Conservation (phyloP, 2,888 invertebrate genomes). For the Hetaerina titia region DNA sequence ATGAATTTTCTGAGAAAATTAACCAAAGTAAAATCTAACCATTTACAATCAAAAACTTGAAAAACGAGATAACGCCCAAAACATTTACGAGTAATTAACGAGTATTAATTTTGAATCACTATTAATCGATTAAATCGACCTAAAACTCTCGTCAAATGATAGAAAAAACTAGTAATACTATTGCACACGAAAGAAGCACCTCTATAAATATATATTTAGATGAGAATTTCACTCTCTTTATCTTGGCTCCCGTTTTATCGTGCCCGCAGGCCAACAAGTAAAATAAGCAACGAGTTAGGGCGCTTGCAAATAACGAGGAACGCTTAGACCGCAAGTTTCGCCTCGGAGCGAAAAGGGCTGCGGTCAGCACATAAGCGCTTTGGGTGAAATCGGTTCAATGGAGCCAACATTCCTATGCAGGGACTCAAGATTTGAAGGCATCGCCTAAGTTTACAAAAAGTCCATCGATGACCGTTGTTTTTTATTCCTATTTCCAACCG, state of each 20-base stretch:
- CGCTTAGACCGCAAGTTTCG: not conserved
- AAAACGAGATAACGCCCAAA: no score
- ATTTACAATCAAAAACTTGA: no score
- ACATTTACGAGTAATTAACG: no score
- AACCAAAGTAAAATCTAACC: no score
- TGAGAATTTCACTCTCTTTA: not conserved
- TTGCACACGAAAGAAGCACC: not conserved
- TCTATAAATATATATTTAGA: not conserved
- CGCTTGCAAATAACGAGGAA: not conserved
- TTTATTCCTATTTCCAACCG: not conserved
- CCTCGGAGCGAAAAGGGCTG: not conserved
- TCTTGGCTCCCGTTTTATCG: not conserved
- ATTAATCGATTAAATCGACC: no score
- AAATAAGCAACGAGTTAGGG: constrained; percentile 10
- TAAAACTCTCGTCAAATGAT: not conserved
- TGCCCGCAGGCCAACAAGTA: not conserved
- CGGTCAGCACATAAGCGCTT: not conserved
- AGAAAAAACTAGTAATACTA: not conserved
- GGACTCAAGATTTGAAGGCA: not conserved
- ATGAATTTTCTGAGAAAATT: no score
- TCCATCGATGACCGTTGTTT: not conserved
- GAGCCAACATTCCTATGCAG: not conserved
- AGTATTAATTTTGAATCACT: no score
- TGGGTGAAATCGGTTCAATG: not conserved
- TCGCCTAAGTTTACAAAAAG: not conserved